A percentile compares a stretch with the other conserved stretches of the same genome.
Conservation (phyloP, 2,888 invertebrate species). For the Rhagonycha fulva region DNA sequence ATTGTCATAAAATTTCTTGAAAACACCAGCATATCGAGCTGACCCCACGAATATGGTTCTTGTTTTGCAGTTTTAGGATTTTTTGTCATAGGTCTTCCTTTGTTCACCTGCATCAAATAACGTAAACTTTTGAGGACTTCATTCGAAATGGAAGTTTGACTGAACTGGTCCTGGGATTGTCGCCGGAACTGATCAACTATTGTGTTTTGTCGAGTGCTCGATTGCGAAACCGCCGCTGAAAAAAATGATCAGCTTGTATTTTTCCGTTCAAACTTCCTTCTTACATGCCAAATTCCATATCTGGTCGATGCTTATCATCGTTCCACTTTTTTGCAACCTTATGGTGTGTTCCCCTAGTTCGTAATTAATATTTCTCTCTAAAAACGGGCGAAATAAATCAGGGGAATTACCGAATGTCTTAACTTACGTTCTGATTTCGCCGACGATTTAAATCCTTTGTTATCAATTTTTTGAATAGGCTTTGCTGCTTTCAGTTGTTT, state of each 20-base stretch:
- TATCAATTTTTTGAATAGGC: not conserved
- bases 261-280: not conserved
- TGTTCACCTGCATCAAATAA: conserved; percentile 54
- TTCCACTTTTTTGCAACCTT: conserved; percentile 60
- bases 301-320: conserved; percentile 61
- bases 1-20: conserved; percentile 59
- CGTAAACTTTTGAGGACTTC: conserved; percentile 61
- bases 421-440: not conserved
- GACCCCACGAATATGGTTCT: conserved; percentile 47
- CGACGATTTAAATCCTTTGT: not conserved
- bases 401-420: not conserved
- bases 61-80: conserved; percentile 30
- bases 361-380: conserved; percentile 43
- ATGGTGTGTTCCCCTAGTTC: conserved; percentile 63
- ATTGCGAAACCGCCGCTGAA: conserved; percentile 43
- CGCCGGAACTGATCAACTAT: conserved; percentile 39
- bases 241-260: not conserved
- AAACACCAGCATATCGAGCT: conserved; percentile 48
- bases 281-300: conserved; percentile 56
- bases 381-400: not conserved
- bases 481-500: not conserved
- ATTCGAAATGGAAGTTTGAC: conserved; percentile 60
- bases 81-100: conserved; percentile 16
- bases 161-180: conserved; percentile 59
- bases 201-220: conserved; percentile 39